Conservation (phyloP, 2,797 vertebrate genomes). For the Enteromius anoplus region DNA sequence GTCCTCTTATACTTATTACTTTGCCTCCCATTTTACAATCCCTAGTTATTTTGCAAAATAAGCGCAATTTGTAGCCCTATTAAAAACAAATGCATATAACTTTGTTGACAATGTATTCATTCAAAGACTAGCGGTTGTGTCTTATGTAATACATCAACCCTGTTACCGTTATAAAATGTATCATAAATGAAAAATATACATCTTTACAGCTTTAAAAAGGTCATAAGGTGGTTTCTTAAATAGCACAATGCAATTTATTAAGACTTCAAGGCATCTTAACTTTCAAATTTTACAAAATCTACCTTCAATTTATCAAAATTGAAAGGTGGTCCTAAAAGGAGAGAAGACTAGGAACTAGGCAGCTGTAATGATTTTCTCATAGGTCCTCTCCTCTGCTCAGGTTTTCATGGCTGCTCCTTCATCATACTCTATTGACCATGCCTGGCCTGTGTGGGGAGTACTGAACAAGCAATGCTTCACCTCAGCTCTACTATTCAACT, state of each 20-base stretch:
- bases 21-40: not conserved
- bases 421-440: slow-evolving; percentile 1
- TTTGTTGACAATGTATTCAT: not conserved
- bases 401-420: slow-evolving; percentile 10
- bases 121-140: not conserved
- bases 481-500: slow-evolving; percentile 5
- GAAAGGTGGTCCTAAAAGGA: not conserved
- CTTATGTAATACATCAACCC: not conserved
- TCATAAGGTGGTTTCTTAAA: not conserved
- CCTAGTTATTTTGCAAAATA: not conserved
- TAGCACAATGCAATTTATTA: not conserved
- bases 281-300: not conserved
- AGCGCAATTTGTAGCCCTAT: not conserved
- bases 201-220: not conserved
- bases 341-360: not conserved
- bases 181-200: not conserved
- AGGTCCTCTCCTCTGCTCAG: not conserved
- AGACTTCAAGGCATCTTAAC: not conserved
- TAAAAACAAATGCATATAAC: not conserved
- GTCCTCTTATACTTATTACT: not conserved
- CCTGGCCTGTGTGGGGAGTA: slow-evolving; percentile 20
- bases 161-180: not conserved
- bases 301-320: not conserved
- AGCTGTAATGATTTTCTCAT: not conserved
- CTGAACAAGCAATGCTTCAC: slow-evolving; percentile 28